Evolutionary conservation across 1,140 invertebrate species (phyloP).

Genomic region (Mactra quadrangularis): DNA sequence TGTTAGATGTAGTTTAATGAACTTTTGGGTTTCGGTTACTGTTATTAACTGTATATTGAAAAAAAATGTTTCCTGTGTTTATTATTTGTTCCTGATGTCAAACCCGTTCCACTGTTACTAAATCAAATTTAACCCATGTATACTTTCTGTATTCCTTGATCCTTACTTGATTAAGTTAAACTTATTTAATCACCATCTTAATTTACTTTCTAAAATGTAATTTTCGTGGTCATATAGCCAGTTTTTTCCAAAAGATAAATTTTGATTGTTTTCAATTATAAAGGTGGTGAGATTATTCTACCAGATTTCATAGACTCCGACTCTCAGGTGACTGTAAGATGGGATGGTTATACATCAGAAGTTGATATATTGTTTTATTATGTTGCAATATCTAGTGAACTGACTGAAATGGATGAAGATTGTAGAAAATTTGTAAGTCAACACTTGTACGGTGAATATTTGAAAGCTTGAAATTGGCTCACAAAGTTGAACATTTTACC

Average conservation of each 20-base stretch:
- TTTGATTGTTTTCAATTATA: background rate
- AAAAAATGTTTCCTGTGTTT: no score
- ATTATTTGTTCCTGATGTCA: no score
- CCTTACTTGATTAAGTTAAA: no score
- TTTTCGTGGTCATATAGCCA: background rate
- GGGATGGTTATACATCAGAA: conserved; percentile 68
- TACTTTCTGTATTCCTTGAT: no score
- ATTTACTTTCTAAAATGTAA: no score
- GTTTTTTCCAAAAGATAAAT: background rate
- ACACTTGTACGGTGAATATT: background rate
- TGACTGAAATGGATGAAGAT: conserved; percentile 48
- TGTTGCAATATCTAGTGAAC: conserved; percentile 65
- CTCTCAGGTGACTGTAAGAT: conserved; percentile 60
- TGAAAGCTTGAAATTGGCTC: background rate
- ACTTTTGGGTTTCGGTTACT: no score
- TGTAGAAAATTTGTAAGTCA: conserved; percentile 72
- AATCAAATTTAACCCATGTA: no score
- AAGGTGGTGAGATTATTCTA: conserved; percentile 67
- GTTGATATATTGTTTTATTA: conserved; percentile 73
- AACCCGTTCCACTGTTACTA: no score
- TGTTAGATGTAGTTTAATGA: no score
- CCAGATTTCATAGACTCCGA: conserved; percentile 48
- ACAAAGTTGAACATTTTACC: background rate
- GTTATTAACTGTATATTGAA: no score
- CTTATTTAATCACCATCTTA: no score